These are phyloP conservation scores for Hemicrepidius hirtus DNA, from an alignment of 2,888 invertebrate species.

Conservation along the genomic window DNA sequence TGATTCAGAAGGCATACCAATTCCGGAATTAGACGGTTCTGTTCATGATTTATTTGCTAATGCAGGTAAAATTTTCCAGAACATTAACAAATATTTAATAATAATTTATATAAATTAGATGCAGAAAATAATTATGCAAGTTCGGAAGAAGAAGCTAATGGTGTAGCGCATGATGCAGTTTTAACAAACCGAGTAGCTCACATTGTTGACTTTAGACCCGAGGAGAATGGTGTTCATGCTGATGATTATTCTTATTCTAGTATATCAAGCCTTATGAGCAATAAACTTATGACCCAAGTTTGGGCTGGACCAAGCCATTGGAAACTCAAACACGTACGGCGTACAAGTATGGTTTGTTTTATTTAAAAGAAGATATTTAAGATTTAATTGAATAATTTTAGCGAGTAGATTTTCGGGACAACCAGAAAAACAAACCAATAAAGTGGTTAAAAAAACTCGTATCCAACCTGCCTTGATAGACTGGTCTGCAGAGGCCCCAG, in stretches of 20 bases:
- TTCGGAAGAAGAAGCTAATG: constrained; percentile 66
- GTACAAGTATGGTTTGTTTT: constrained; percentile 43
- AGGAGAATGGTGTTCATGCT: constrained; percentile 70
- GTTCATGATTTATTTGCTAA: constrained; percentile 64
- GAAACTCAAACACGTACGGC: constrained; percentile 77
- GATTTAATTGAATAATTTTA: constrained; percentile 60
- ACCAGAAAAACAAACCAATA: constrained; percentile 34
- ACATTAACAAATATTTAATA: background rate
- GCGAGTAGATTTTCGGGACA: constrained; percentile 54
- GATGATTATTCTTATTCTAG: constrained; percentile 83
- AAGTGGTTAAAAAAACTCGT: constrained; percentile 19
- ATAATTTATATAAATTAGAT: constrained; percentile 5
- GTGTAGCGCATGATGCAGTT: constrained; percentile 67
- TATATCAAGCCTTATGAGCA: constrained; percentile 73
- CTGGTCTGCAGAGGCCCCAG: constrained; percentile 5
- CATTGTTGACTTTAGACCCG: constrained; percentile 77
- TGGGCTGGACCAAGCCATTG: constrained; percentile 93
- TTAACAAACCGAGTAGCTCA: constrained; percentile 68
- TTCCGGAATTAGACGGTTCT: constrained; percentile 70
- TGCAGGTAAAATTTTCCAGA: constrained; percentile 22
- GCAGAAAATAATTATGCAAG: constrained; percentile 42
- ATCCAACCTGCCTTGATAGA: constrained; percentile 30
- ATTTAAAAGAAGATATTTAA: background rate
- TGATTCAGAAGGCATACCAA: constrained; percentile 65
- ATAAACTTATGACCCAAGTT: constrained; percentile 67